Percentiles rank a stretch among this genome's conserved stretches.
Evolutionary conservation across 2,888 invertebrate species (phyloP).

Genomic region (Adineta ricciae): DNA sequence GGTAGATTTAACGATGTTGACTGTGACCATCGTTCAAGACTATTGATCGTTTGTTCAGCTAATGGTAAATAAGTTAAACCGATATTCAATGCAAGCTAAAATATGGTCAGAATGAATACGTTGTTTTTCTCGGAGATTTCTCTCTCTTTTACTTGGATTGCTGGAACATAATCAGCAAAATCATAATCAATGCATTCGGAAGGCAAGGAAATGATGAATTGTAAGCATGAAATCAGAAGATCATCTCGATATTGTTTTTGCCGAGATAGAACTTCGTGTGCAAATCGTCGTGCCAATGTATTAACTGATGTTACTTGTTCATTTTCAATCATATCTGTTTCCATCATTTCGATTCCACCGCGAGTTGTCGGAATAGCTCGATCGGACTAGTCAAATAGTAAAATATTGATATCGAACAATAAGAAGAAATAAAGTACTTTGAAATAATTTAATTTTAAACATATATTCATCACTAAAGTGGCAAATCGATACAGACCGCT

Average conservation of each 20-base stretch:
- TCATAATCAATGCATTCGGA: conserved; percentile 52
- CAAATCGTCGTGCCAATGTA: neutral
- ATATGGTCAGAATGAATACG: neutral
- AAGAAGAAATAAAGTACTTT: conserved; percentile 46
- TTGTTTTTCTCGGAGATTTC: neutral
- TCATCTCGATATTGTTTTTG: conserved; percentile 57
- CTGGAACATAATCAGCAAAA: conserved; percentile 50
- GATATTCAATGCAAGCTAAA: conserved; percentile 41
- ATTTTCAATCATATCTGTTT: conserved; percentile 21
- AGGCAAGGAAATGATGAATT: conserved; percentile 57
- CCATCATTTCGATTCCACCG: neutral
- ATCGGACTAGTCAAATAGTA: conserved; percentile 37
- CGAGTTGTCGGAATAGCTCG: neutral
- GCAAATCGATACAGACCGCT: conserved; percentile 63
- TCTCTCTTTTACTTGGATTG: conserved; percentile 44
- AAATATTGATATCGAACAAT: conserved; percentile 35
- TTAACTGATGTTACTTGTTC: neutral
- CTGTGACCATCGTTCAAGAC: conserved; percentile 57
- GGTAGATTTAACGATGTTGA: conserved; percentile 39
- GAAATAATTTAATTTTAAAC: conserved; percentile 46
- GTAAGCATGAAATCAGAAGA: conserved; percentile 57
- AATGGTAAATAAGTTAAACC: conserved; percentile 51
- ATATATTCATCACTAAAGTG: conserved; percentile 52
- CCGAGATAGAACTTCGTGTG: conserved; percentile 42
- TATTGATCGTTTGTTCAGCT: conserved; percentile 54